Percentiles rank a stretch among this genome's conserved stretches.
These are phyloP conservation scores for Achatina immaculata DNA, from an alignment of 1,140 invertebrate species.

Conservation along the genomic window DNA sequence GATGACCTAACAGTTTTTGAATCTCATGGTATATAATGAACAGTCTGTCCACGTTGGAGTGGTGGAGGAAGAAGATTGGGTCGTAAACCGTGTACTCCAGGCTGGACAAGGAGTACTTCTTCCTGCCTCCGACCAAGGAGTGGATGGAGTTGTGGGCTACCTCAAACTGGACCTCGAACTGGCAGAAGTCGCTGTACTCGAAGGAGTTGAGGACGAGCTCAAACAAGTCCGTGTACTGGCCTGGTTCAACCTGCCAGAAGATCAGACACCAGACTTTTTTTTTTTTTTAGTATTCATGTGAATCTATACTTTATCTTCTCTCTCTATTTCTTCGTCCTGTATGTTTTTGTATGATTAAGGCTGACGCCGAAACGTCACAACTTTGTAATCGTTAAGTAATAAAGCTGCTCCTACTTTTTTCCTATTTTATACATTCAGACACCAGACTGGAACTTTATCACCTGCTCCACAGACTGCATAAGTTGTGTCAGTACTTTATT, in stretches of 20 bases:
- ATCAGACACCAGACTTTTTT: not conserved
- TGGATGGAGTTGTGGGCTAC: slow-evolving; percentile 50
- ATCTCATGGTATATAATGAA: slow-evolving; percentile 45
- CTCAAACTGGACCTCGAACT: slow-evolving; percentile 51
- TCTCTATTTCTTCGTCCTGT: too few species aligned
- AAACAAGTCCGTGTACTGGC: slow-evolving; percentile 34
- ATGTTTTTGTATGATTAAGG: too few species aligned
- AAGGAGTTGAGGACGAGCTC: slow-evolving; percentile 42
- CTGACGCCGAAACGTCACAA: too few species aligned
- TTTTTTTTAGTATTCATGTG: not conserved
- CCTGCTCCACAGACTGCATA: too few species aligned
- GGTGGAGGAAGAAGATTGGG: slow-evolving; percentile 49
- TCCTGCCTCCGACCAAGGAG: slow-evolving; percentile 46
- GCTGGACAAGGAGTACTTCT: slow-evolving; percentile 45
- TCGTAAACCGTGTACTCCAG: slow-evolving; percentile 50
- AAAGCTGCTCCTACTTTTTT: too few species aligned
- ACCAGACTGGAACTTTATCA: too few species aligned
- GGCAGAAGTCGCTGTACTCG: slow-evolving; percentile 46
- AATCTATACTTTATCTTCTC: not conserved
- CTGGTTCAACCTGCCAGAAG: slow-evolving; percentile 25
- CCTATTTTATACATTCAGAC: too few species aligned
- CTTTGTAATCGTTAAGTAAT: too few species aligned
- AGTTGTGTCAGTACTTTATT: too few species aligned
- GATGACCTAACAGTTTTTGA: slow-evolving; percentile 38
- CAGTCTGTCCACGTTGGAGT: slow-evolving; percentile 47